These are phyloP conservation scores for Brenthis daphne DNA, from an alignment of 2,888 invertebrate species.

Conservation along the genomic window DNA sequence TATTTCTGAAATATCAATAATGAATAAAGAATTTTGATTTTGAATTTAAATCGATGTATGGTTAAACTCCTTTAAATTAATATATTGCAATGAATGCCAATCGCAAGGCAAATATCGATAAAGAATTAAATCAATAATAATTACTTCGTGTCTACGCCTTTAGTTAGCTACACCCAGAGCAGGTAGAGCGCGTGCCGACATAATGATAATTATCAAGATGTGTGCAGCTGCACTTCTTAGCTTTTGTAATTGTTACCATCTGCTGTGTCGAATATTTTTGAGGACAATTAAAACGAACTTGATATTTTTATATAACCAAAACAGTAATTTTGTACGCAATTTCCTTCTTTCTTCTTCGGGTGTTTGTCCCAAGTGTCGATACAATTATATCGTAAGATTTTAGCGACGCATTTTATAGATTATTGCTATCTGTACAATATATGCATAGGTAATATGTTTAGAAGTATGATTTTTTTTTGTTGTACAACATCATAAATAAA, in stretches of 20 bases:
- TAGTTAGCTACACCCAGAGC: slow-evolving; percentile 16
- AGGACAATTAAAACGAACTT: neutral
- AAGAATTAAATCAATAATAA: slow-evolving; percentile 16
- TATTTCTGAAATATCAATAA: too few species aligned
- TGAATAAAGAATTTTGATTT: neutral
- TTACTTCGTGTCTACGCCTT: slow-evolving; percentile 16
- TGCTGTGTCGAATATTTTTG: slow-evolving; percentile 18
- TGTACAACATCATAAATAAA: too few species aligned
- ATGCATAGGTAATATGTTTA: too few species aligned
- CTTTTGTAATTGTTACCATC: slow-evolving; percentile 32
- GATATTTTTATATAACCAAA: neutral
- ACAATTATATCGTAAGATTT: too few species aligned
- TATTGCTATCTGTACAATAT: too few species aligned
- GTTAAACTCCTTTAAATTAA: slow-evolving; percentile 1
- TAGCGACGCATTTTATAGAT: too few species aligned
- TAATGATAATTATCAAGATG: slow-evolving; percentile 21
- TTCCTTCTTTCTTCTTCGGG: too few species aligned
- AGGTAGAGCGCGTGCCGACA: slow-evolving; percentile 34
- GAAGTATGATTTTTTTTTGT: too few species aligned
- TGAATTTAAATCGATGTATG: neutral
- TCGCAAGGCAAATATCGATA: slow-evolving; percentile 7
- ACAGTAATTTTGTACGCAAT: neutral
- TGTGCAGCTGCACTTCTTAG: slow-evolving; percentile 29
- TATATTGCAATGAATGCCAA: slow-evolving; percentile 14
- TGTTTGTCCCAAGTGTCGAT: too few species aligned